phyloP scores from a whole-genome alignment of 53 echinoderm and acorn worm species.

The Mesocentrotus franciscanus region DNA sequence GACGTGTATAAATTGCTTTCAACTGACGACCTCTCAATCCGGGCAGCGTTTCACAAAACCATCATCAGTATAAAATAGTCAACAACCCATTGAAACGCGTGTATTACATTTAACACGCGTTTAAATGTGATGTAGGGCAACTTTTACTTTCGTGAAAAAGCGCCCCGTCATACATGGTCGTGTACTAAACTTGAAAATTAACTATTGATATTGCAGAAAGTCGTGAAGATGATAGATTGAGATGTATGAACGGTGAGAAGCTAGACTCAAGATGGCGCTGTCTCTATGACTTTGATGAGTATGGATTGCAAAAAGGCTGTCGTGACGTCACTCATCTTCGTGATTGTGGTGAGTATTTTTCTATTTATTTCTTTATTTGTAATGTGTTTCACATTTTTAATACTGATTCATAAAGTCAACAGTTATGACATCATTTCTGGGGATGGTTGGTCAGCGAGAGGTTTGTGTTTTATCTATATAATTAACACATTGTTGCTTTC shows the following conservation, averaged over 20 bases:
- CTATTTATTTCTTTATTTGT: not conserved
- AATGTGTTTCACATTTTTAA: not conserved
- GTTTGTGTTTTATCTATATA: not conserved
- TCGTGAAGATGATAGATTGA: not conserved
- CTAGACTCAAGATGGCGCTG: slow-evolving; percentile 64
- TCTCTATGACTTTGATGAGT: slow-evolving; percentile 84
- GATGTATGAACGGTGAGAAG: slow-evolving; percentile 42
- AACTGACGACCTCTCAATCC: not conserved
- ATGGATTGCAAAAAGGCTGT: slow-evolving; percentile 78
- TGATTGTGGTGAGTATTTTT: slow-evolving; percentile 76
- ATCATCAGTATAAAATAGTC: too few relatives aligned
- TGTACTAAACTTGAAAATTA: not conserved
- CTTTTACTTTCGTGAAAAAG: too few relatives aligned
- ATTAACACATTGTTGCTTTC: not conserved
- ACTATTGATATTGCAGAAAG: not conserved
- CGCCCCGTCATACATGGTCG: not conserved
- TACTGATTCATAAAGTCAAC: too few relatives aligned
- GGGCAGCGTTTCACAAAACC: too few relatives aligned
- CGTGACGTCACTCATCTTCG: slow-evolving; percentile 91
- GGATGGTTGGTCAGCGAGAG: not conserved
- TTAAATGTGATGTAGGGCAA: too few relatives aligned
- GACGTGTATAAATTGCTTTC: not conserved
- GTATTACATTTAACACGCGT: too few relatives aligned
- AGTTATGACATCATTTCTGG: too few relatives aligned
- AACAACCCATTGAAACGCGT: too few relatives aligned